phyloP scores from a whole-genome alignment of 2,113 vertebrate species.

The Chloropsis cyanopogon region DNA sequence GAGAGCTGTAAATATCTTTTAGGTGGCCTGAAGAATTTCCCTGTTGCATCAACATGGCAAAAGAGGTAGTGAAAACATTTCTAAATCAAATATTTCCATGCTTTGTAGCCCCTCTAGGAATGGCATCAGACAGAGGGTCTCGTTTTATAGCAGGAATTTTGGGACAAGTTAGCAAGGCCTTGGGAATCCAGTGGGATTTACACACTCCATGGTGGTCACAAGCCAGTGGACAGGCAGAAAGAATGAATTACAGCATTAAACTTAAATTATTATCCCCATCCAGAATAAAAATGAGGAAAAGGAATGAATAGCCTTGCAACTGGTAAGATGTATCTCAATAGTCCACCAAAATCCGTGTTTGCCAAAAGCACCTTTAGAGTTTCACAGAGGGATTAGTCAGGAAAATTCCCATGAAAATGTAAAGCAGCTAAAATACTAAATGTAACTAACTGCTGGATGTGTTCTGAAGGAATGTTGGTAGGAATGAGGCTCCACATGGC shows the following conservation, averaged over 20 bases:
- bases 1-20: background rate
- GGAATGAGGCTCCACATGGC: background rate
- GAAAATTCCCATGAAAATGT: background rate
- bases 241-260: background rate
- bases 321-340: no score
- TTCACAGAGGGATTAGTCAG: fast-evolving
- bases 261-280: background rate
- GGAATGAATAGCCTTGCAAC: background rate
- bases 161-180: background rate
- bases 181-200: background rate
- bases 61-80: background rate
- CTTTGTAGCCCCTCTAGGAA: background rate
- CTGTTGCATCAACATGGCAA: background rate
- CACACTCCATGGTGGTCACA: background rate
- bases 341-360: background rate
- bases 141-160: background rate
- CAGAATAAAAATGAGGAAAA: background rate
- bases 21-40: background rate
- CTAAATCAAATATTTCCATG: background rate
- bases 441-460: background rate
- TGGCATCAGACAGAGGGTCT: background rate
- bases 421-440: background rate
- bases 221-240: background rate
- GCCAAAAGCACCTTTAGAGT: background rate
- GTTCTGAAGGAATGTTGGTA: background rate